These are phyloP conservation scores for Caenorhabditis japonica DNA, from an alignment of 2,888 invertebrate species.

Conservation along the genomic window DNA sequence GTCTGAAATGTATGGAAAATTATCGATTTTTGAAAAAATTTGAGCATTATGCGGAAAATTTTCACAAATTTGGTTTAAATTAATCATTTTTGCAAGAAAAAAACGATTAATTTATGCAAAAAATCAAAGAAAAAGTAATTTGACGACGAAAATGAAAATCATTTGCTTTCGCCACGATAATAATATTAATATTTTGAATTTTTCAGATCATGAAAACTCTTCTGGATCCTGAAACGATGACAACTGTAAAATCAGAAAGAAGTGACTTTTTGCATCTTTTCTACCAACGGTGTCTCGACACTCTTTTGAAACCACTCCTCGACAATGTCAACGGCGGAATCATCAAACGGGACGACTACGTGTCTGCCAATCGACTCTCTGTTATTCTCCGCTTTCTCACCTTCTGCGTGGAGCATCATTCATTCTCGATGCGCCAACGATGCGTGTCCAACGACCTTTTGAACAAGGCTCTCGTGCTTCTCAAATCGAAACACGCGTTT, in stretches of 20 bases:
- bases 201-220: conserved; percentile 70
- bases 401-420: conserved; percentile 98
- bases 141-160: no score
- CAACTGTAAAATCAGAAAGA: conserved; percentile 88
- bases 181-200: not conserved
- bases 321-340: conserved; percentile 84
- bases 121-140: not conserved
- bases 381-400: conserved; percentile 94
- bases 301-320: conserved; percentile 93
- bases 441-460: conserved; percentile 96
- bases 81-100: no score
- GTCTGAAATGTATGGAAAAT: no score
- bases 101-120: not conserved
- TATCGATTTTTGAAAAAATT: no score
- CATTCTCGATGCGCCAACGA: conserved; percentile 88
- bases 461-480: conserved; percentile 88
- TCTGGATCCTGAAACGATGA: conserved; percentile 74
- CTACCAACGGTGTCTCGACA: conserved; percentile 97
- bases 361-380: conserved; percentile 92
- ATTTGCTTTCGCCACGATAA: no score
- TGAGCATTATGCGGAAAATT: no score
- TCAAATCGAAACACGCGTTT: conserved; percentile 81
- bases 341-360: conserved; percentile 86
- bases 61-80: no score
- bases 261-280: conserved; percentile 98